Evolutionary conservation across 2,888 invertebrate genomes (phyloP).

Genomic region (Epirrhoe tristata): DNA sequence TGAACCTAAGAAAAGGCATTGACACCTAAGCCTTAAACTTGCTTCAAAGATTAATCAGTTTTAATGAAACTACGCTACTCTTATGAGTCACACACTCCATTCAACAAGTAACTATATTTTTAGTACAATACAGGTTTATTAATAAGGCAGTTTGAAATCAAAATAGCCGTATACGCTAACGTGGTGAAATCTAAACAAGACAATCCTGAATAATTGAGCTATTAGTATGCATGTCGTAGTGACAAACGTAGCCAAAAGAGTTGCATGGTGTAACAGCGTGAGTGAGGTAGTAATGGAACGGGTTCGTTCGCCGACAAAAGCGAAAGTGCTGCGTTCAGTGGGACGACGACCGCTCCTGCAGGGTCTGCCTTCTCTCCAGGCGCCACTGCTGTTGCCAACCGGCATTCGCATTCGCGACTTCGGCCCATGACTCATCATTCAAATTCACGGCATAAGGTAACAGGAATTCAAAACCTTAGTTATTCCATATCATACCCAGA

Average conservation of each 20-base stretch:
- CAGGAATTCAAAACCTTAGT: too few relatives aligned
- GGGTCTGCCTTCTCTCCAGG: slow-evolving; percentile 63
- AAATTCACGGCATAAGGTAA: too few relatives aligned
- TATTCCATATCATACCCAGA: too few relatives aligned
- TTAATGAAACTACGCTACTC: neutral
- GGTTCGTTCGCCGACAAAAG: slow-evolving; percentile 85
- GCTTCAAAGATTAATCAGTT: neutral
- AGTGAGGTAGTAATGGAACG: slow-evolving; percentile 78
- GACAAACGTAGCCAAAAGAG: slow-evolving; percentile 76
- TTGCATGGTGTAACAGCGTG: slow-evolving; percentile 77
- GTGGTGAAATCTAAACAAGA: slow-evolving; percentile 78
- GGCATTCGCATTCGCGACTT: slow-evolving; percentile 15
- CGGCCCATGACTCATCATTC: slow-evolving; percentile 6
- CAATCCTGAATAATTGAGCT: slow-evolving; percentile 66
- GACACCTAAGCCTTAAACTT: neutral
- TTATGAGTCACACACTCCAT: slow-evolving; percentile 13
- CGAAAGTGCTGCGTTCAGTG: slow-evolving; percentile 83
- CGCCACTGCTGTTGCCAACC: slow-evolving; percentile 36
- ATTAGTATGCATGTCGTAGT: slow-evolving; percentile 77
- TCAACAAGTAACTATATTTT: slow-evolving; percentile 25
- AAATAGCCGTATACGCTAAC: slow-evolving; percentile 48
- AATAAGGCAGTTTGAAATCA: slow-evolving; percentile 53
- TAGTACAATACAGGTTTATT: slow-evolving; percentile 45
- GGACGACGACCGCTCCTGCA: slow-evolving; percentile 83
- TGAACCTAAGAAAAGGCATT: too few relatives aligned